Evolutionary conservation across 2,888 invertebrate genomes (phyloP).

Genomic region (Cantharis lateralis): DNA sequence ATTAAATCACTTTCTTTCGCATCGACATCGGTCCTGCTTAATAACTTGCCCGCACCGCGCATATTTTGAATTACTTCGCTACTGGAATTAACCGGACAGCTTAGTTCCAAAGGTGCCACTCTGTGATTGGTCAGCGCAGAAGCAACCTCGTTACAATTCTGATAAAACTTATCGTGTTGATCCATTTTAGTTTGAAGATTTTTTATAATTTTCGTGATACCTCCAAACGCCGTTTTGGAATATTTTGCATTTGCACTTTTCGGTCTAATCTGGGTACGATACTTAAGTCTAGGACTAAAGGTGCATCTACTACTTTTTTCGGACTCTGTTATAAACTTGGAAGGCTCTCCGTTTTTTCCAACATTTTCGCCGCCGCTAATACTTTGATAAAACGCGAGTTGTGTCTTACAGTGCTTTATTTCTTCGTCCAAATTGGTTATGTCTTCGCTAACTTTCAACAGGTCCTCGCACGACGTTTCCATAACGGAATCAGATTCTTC

Average conservation of each 20-base stretch:
- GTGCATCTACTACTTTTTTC: neutral
- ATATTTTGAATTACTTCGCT: neutral
- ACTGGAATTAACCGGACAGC: neutral
- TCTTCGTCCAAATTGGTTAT: neutral
- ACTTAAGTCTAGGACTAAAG: neutral
- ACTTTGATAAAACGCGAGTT: neutral
- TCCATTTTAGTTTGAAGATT: neutral
- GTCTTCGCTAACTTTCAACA: neutral
- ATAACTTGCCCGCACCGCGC: neutral
- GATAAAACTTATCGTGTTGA: neutral
- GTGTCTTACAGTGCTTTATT: neutral
- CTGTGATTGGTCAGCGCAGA: neutral
- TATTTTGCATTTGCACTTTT: neutral
- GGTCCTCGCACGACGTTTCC: neutral
- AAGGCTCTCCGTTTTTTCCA: neutral
- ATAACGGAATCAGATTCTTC: neutral
- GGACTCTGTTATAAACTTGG: neutral
- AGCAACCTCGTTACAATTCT: neutral
- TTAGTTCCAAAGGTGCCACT: neutral
- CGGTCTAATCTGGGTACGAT: neutral
- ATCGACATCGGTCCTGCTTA: neutral
- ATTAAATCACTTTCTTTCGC: neutral
- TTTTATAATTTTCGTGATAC: neutral
- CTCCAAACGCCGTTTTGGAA: neutral
- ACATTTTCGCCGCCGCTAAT: neutral